Evolutionary conservation across 2,113 vertebrate species (phyloP), one percentile per base, ranked within the genome.

Genomic region (Pan troglodytes): DNA sequence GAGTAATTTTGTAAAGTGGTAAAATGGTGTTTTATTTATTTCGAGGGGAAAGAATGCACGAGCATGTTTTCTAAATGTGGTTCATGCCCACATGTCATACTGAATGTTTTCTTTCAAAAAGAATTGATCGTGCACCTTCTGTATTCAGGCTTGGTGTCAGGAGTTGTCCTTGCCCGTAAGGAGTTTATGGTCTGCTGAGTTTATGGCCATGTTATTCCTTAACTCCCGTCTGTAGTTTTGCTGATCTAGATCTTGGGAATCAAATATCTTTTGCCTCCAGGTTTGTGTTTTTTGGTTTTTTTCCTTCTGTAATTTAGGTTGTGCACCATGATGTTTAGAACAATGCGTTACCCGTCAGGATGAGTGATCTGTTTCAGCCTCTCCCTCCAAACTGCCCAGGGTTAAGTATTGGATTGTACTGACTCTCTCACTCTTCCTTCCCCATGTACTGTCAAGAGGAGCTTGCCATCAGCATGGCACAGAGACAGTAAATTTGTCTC

Each of bases 201-300:
- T 72, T 8, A 25, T 30, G 38, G 30, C 64, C 52, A 18, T 48
- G 48, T 88, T 38, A 48, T 93, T 92, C 35, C 76, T 82, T 67
- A 38, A 20, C 50, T 96, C 13, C 35, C 43, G 11, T 55, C 68
- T 79, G 50, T 1, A 4, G 50, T 25, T 85, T 92, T 70, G 27
- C 35, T 93, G 52, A 68, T 95, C 94, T 79, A n/a, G 52, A 35
- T 83, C 73, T 90, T 94, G 27, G 79, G 83, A 92, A 50, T 75
- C 50, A 72, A 57, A n/a, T 85, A 16, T 67, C 57, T 95, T 80
- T 70, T 52, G 27, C 68, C 68, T 32, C 30, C 32, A 52, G 20
- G n/a, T 38, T 85, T 67, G 61, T 10, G 10, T 64, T 45, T 93
- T 48, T 45, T 45, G 18, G 32, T 59, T 88, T 79, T 64, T 67